phyloP scores from a whole-genome alignment of 2,888 invertebrate species.

The Agrochola lychnidis region DNA sequence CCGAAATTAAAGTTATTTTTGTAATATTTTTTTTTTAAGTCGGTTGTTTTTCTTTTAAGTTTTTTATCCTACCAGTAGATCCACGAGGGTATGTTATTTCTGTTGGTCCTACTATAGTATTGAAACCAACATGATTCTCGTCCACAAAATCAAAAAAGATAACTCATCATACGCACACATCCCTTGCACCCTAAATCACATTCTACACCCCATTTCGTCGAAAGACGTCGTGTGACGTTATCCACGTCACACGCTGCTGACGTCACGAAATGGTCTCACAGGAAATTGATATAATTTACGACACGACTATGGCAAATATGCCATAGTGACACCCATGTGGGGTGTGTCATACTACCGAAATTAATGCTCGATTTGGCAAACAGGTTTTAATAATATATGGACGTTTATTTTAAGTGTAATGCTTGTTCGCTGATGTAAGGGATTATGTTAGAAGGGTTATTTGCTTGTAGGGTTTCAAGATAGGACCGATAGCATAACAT shows the following conservation, averaged over 20 bases:
- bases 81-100: too few species aligned
- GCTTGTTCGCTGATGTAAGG: neutral
- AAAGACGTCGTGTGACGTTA: neutral
- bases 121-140: too few species aligned
- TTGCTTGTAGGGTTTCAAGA: neutral
- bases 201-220: neutral
- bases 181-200: neutral
- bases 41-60: too few species aligned
- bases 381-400: neutral
- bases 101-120: too few species aligned
- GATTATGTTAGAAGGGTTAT: neutral
- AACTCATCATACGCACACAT: constrained; percentile 1
- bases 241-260: constrained; percentile 14
- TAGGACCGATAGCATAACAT: too few species aligned
- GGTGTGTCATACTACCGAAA: constrained; percentile 34
- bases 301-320: constrained; percentile 40
- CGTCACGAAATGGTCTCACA: constrained; percentile 29
- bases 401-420: constrained; percentile 21
- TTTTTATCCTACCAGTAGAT: too few species aligned
- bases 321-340: constrained; percentile 32
- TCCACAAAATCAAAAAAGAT: neutral
- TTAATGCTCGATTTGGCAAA: constrained; percentile 37
- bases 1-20: too few species aligned
- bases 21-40: too few species aligned
- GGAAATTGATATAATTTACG: constrained; percentile 58